These are phyloP conservation scores for Dromius quadrimaculatus DNA, from an alignment of 2,888 invertebrate species.

Conservation along the genomic window DNA sequence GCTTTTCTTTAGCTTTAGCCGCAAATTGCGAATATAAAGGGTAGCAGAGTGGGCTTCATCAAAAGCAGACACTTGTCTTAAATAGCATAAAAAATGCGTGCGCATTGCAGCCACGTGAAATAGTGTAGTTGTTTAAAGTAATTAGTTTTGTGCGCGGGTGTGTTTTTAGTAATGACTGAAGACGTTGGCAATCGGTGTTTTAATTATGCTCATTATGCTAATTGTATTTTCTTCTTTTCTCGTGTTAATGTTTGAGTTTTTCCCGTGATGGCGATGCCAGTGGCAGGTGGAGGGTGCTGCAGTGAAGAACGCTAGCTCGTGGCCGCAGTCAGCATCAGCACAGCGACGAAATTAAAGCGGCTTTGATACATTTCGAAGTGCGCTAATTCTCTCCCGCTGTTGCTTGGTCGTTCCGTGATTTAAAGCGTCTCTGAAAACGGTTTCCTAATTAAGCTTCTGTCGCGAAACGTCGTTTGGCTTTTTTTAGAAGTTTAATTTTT, in stretches of 20 bases:
- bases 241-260: slow-evolving; percentile 58
- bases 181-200: slow-evolving; percentile 59
- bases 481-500: slow-evolving; percentile 67
- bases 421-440: slow-evolving; percentile 65
- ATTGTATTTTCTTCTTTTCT: slow-evolving; percentile 57
- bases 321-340: slow-evolving; percentile 11
- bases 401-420: slow-evolving; percentile 62
- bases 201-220: slow-evolving; percentile 59
- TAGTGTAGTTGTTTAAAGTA: slow-evolving; percentile 58
- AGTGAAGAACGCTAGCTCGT: not conserved
- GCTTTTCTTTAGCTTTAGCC: no score
- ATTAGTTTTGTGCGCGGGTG: slow-evolving; percentile 54
- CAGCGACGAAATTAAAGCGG: slow-evolving; percentile 51
- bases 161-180: slow-evolving; percentile 37
- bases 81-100: slow-evolving; percentile 35
- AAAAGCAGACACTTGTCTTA: slow-evolving; percentile 44
- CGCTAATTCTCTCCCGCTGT: slow-evolving; percentile 61
- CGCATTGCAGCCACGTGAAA: slow-evolving; percentile 62
- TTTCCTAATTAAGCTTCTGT: slow-evolving; percentile 69
- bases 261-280: slow-evolving; percentile 36
- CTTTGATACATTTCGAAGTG: slow-evolving; percentile 59
- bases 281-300: slow-evolving; percentile 26
- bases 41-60: slow-evolving; percentile 28
- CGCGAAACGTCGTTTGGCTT: slow-evolving; percentile 67
- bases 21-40: slow-evolving; percentile 33